Percentiles rank a stretch among this genome's conserved stretches.
phyloP scores from a whole-genome alignment of 2,888 invertebrate species.

The Drosophila longiperda region DNA sequence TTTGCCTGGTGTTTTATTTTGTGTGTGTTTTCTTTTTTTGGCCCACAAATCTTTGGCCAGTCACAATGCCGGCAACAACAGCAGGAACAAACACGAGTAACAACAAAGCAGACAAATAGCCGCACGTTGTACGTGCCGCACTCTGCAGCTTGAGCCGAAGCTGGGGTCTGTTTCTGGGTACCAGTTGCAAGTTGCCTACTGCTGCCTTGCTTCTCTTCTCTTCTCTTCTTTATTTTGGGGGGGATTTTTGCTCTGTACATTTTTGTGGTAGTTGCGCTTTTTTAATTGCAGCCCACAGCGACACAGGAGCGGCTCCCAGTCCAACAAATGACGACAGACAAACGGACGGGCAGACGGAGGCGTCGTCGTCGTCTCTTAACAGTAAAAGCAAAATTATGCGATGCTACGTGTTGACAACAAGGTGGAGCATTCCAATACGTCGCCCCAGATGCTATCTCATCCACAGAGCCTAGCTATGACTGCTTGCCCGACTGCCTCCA shows the following conservation, averaged over 20 bases:
- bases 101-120: slow-evolving; percentile 78
- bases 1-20: slow-evolving; percentile 31
- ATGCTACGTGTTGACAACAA: slow-evolving; percentile 76
- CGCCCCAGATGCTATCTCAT: slow-evolving; percentile 60
- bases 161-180: not conserved
- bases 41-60: slow-evolving; percentile 76
- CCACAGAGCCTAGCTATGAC: slow-evolving; percentile 26
- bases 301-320: slow-evolving; percentile 75
- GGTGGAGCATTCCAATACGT: slow-evolving; percentile 76
- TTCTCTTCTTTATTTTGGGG: slow-evolving; percentile 46
- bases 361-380: slow-evolving; percentile 64
- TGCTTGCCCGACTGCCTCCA: slow-evolving; percentile 15
- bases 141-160: slow-evolving; percentile 34
- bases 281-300: slow-evolving; percentile 74
- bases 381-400: slow-evolving; percentile 78
- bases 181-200: slow-evolving; percentile 18
- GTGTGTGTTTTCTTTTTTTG: slow-evolving; percentile 43
- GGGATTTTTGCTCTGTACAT: slow-evolving; percentile 27
- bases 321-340: slow-evolving; percentile 29
- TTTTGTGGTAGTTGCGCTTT: slow-evolving; percentile 73
- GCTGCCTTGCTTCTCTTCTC: slow-evolving; percentile 45
- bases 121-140: slow-evolving; percentile 75
- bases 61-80: slow-evolving; percentile 69
- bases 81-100: slow-evolving; percentile 57
- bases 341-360: slow-evolving; percentile 13